Evolutionary conservation across 37 sponge, comb jelly and placozoan genomes (phyloP).

Genomic region (Axinella damicornis): DNA sequence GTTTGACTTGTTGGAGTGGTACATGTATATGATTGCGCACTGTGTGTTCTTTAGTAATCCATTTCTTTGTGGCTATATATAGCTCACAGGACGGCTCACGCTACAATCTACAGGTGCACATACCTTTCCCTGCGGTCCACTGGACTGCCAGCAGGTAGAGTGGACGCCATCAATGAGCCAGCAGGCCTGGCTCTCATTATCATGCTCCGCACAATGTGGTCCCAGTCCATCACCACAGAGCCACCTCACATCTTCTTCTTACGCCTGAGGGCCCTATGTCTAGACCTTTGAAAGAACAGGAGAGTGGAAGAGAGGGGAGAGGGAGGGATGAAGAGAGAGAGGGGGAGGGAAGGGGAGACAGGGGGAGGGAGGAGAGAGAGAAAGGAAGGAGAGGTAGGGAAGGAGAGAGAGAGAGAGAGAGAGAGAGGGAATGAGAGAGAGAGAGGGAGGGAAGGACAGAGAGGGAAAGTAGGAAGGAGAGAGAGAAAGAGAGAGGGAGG

Average conservation of each 20-base stretch:
- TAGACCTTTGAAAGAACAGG: background rate
- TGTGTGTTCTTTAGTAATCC: too few species aligned
- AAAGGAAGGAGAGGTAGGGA: background rate
- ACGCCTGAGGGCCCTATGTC: background rate
- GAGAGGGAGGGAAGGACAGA: background rate
- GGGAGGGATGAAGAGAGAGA: background rate
- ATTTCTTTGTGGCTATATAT: too few species aligned
- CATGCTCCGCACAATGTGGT: constrained; percentile 74
- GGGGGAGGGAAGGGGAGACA: background rate
- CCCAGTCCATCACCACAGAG: constrained; percentile 89
- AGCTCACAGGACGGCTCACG: too few species aligned
- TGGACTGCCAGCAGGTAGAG: constrained; percentile 91
- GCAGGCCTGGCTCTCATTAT: constrained; percentile 62
- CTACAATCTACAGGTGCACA: background rate
- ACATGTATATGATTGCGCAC: too few species aligned
- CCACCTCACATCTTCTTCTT: constrained; percentile 84
- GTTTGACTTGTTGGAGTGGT: too few species aligned
- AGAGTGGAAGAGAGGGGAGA: background rate
- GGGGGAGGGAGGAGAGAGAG: background rate
- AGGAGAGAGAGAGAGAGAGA: background rate
- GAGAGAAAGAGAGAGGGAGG: too few species aligned
- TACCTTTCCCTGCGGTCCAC: constrained; percentile 92
- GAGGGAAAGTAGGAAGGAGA: too few species aligned
- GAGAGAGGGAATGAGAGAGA: background rate
- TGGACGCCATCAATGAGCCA: constrained; percentile 75